Base-by-base conservation (phyloP, 2,888 invertebrate species). In the Conchocele bisecta region DNA sequence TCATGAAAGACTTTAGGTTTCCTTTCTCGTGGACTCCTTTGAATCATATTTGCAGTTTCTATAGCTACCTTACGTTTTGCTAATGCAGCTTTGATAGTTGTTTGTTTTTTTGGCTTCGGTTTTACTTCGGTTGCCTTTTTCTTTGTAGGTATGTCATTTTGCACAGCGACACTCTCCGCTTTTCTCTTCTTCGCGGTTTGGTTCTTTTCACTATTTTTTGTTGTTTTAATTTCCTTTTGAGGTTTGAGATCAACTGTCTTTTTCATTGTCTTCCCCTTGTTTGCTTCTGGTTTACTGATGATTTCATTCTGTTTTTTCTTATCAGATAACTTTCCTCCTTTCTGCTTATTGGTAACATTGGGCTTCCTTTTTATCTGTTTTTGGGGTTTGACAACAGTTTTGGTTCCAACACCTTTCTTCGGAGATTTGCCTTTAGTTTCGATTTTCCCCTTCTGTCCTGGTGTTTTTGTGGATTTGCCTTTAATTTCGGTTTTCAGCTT, bases 171-270 rank as follows among this genome's bases (percentile, higher is more conserved):
- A n/a, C n/a, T n/a, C n/a, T n/a, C n/a, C n/a, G 15, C 59, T 66
- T 54, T 69, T 75, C 13, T 57, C 75, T 35, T 65, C 54, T 11
- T 70, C 75, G 37, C 60, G 57, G 42, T 53, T 70, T n/a, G n/a
- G 26, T 6, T 75, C 75, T 70, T 75, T 13, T 75, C 75, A 54
- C 66, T 75, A 24, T 60, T 33, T 37, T 70, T 75, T 24, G 66
- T 39, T 20, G 70, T 56, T 58, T 60, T 69, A 24, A 35, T 26
- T 15, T 37, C 50, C 0, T 37, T 31, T 17, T 59, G 35, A 17
- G 20, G 26, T 3, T n/a, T 15, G 7, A n/a, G 7, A 15, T 37
- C 57, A n/a, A 24, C 22, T 15, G 37, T 22, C 17, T 59, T 51
- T 46, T 31, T 28, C 29, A 37, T 24, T 2, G 44, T 15, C 6